phyloP scores from a whole-genome alignment of 2,113 vertebrate genomes.

The Desmodus rotundus region DNA sequence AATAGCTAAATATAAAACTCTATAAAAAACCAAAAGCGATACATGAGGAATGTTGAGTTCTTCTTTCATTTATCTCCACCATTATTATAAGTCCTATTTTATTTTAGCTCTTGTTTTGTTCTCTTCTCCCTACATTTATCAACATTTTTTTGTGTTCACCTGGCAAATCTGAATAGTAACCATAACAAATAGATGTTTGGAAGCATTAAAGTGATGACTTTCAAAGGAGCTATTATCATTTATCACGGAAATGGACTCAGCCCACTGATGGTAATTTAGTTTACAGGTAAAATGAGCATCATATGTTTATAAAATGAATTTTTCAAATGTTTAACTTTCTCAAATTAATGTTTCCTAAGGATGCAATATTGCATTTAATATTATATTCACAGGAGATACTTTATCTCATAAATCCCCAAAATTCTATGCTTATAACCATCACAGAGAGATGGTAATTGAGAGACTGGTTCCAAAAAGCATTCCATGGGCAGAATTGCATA shows the following conservation, averaged over 20 bases:
- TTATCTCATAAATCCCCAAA: neutral
- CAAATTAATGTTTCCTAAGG: conserved; percentile 54
- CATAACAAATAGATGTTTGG: conserved; percentile 65
- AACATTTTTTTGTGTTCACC: neutral
- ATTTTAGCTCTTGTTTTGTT: neutral
- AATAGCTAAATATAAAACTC: neutral
- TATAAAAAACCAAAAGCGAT: neutral
- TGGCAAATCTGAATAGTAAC: conserved; percentile 62
- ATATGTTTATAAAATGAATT: conserved; percentile 63
- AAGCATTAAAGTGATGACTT: conserved; percentile 64
- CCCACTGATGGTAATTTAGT: conserved; percentile 59
- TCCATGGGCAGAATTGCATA: neutral
- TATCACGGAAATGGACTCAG: conserved; percentile 70
- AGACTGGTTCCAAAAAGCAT: neutral
- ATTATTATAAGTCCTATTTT: neutral
- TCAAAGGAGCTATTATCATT: conserved; percentile 68
- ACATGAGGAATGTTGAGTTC: neutral
- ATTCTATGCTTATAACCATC: neutral
- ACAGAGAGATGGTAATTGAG: neutral
- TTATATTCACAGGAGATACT: conserved; percentile 7
- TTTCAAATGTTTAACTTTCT: conserved; percentile 57
- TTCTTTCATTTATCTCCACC: neutral
- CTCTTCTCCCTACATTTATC: neutral
- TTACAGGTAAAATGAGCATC: conserved; percentile 57
- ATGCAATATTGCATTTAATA: conserved; percentile 28